These are phyloP conservation scores for Matsumurasca onukii DNA, from an alignment of 1,140 invertebrate genomes.

Conservation along the genomic window DNA sequence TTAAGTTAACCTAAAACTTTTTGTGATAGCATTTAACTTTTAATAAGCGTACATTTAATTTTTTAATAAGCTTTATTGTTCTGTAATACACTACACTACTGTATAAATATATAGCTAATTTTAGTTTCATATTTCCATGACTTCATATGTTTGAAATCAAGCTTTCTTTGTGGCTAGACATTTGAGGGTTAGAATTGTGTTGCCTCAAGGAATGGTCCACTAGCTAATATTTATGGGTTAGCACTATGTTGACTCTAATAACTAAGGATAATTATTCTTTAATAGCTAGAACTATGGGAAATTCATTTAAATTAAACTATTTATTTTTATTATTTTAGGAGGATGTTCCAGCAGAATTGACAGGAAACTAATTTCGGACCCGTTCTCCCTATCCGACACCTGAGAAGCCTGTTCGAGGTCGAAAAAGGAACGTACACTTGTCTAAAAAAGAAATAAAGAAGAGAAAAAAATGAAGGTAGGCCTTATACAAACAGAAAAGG, in stretches of 20 bases:
- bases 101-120: not conserved
- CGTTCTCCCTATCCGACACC: conserved; percentile 17
- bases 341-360: not conserved
- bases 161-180: not conserved
- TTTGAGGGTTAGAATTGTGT: not conserved
- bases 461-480: conserved; percentile 29
- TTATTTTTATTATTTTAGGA: conserved; percentile 1
- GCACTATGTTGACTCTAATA: not conserved
- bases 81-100: not conserved
- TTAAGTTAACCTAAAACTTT: not conserved
- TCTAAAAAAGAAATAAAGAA: conserved; percentile 3
- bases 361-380: not conserved
- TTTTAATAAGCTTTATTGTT: not conserved
- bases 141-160: not conserved
- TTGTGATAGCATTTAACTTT: not conserved
- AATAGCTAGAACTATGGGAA: not conserved
- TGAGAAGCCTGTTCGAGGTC: not conserved
- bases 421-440: not conserved
- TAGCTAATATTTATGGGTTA: not conserved
- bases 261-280: too few relatives aligned
- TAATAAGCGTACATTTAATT: not conserved
- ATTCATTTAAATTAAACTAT: not conserved
- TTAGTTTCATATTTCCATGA: not conserved
- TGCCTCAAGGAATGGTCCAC: not conserved
- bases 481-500: conserved; percentile 18